These are phyloP conservation scores for Drosophila bocqueti DNA, from an alignment of 1,140 invertebrate species.

Conservation along the genomic window DNA sequence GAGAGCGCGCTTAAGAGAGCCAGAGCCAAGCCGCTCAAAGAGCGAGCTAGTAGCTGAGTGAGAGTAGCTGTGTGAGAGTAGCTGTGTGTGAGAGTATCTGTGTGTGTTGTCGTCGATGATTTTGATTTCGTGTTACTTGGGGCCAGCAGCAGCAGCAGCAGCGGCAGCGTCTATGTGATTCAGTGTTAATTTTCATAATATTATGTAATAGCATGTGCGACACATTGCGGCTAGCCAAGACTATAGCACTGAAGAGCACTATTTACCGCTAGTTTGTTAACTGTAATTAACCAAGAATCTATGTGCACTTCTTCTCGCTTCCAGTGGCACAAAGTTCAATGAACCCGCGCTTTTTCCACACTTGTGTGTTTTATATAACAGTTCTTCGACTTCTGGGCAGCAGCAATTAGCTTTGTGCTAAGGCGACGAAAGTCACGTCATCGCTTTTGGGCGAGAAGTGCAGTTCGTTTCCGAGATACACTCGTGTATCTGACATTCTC, in stretches of 20 bases:
- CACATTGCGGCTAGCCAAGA: constrained; percentile 7
- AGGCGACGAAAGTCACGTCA: constrained; percentile 43
- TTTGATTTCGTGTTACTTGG: constrained; percentile 79
- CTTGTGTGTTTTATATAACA: constrained; percentile 26
- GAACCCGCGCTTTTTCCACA: constrained; percentile 9
- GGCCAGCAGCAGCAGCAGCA: constrained; percentile 46
- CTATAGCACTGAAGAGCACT: neutral
- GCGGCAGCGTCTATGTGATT: constrained; percentile 62
- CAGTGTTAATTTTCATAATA: constrained; percentile 84
- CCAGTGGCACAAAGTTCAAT: constrained; percentile 30
- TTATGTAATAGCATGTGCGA: constrained; percentile 78
- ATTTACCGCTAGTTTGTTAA: neutral
- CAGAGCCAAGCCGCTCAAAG: constrained; percentile 17
- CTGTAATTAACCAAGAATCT: neutral
- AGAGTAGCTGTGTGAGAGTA: constrained; percentile 32
- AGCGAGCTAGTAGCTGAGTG: neutral
- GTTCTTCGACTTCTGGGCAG: too few species aligned
- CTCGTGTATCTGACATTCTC: constrained; percentile 30
- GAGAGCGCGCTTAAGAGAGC: constrained; percentile 46
- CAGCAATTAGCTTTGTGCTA: constrained; percentile 40
- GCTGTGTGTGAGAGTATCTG: constrained; percentile 27
- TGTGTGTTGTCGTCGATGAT: constrained; percentile 55
- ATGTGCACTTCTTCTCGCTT: neutral
- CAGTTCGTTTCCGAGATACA: constrained; percentile 23
- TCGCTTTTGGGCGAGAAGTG: constrained; percentile 29